Percentiles rank a stretch among this genome's conserved stretches.
Conservation (phyloP, 92 coral and sea anemone genomes). For the Palythoa caribaeorum region DNA sequence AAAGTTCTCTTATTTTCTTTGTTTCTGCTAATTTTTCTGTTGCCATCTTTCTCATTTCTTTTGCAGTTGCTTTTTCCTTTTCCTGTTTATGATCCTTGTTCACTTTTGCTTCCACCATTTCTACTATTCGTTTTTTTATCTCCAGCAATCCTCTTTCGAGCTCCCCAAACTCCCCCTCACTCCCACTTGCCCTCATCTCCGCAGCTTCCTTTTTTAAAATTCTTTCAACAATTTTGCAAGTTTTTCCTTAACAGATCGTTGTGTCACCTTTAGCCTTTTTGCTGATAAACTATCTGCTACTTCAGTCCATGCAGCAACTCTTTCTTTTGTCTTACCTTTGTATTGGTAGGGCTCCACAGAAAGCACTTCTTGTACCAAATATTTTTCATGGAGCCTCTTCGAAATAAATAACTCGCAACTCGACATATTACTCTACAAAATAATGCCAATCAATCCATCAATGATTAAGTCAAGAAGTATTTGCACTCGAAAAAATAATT, state of each 20-base stretch:
- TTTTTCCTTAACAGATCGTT: too few species aligned
- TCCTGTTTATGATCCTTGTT: slow-evolving; percentile 16
- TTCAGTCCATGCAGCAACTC: not conserved
- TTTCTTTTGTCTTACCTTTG: not conserved
- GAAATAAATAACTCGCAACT: slow-evolving; percentile 9
- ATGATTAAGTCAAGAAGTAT: not conserved
- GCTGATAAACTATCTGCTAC: not conserved
- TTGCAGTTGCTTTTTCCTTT: slow-evolving; percentile 42
- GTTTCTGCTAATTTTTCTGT: slow-evolving; percentile 47
- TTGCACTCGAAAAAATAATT: not conserved
- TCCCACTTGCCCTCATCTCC: too few species aligned
- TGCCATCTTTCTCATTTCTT: slow-evolving; percentile 60
- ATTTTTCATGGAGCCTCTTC: slow-evolving; percentile 32
- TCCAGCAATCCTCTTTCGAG: slow-evolving; percentile 39
- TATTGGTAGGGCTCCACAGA: slow-evolving; percentile 45
- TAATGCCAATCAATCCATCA: not conserved
- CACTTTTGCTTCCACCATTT: slow-evolving; percentile 29
- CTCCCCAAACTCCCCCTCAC: too few species aligned
- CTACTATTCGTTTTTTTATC: slow-evolving; percentile 52
- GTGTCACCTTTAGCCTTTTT: not conserved
- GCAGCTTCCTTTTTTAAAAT: not conserved
- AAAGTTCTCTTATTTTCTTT: too few species aligned
- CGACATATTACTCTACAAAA: too few species aligned
- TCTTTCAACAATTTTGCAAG: not conserved
- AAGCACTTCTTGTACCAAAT: slow-evolving; percentile 42